Evolutionary conservation across 2,113 vertebrate species (phyloP).

Genomic region (Corythoichthys haematopterus): DNA sequence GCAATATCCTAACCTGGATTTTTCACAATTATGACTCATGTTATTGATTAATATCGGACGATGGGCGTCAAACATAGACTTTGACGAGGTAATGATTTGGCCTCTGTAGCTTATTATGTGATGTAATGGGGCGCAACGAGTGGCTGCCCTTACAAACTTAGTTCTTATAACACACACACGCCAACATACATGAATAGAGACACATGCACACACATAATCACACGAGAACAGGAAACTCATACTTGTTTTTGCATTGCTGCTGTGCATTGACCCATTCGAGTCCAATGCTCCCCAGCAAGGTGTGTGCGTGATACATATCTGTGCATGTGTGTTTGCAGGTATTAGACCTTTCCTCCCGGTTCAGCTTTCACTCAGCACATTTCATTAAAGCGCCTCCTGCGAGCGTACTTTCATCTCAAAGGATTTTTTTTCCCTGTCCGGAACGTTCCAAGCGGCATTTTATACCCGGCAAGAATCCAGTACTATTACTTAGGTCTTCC

Average conservation of each 20-base stretch:
- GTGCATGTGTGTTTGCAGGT: slow-evolving; percentile 43
- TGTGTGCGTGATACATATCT: slow-evolving; percentile 30
- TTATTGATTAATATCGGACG: background rate
- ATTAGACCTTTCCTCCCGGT: slow-evolving; percentile 43
- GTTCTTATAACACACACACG: background rate
- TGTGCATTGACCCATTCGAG: slow-evolving; percentile 57
- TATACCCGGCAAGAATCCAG: slow-evolving; percentile 46
- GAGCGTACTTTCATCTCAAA: slow-evolving; percentile 69
- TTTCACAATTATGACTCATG: background rate
- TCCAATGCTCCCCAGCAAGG: slow-evolving; percentile 27
- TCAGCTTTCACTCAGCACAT: slow-evolving; percentile 75
- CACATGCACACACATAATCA: slow-evolving; percentile 11
- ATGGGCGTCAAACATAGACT: background rate
- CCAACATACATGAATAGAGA: background rate
- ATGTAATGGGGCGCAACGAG: slow-evolving; percentile 62
- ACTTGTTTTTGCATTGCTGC: slow-evolving; percentile 56
- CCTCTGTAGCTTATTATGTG: slow-evolving; percentile 66
- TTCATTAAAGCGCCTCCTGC: slow-evolving; percentile 70
- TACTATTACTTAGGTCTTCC: slow-evolving; percentile 55
- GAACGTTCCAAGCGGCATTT: slow-evolving; percentile 42
- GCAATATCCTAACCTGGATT: background rate
- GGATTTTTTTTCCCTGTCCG: slow-evolving; percentile 36
- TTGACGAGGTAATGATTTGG: slow-evolving; percentile 59
- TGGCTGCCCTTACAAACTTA: slow-evolving; percentile 36
- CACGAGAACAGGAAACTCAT: slow-evolving; percentile 33